Evolutionary conservation across 2,888 invertebrate species (phyloP), one percentile per base, ranked within the genome.

Genomic region (Pollenia griseotomentosa): DNA sequence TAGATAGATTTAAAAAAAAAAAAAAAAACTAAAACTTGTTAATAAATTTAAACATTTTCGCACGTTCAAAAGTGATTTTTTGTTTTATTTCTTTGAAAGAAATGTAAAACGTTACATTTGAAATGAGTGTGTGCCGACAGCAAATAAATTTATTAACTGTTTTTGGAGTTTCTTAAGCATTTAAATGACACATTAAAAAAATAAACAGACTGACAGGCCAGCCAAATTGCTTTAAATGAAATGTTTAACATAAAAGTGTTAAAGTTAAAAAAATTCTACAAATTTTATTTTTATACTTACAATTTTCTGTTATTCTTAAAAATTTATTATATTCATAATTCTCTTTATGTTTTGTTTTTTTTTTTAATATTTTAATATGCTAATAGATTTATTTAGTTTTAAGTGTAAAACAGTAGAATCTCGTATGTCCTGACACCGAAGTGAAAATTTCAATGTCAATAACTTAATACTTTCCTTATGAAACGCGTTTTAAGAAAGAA

Each of bases 11-110:
- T 63, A 53, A 63, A 10, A 33, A 57, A 57, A 57, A 44, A 57
- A 44, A 10, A 5, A 19, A 44, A n/a, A 44, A 19, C 3, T 2
- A 23, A 23, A 23, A 44, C 44, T 71, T 71, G 57, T 44, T 33
- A 16, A 57, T 63, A 23, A 42, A 80, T 63, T 81, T 57, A 44
- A 74, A 66, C 81, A 81, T 82, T 66, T 82, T 82, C 66, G 66
- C 82, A 82, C 82, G 74, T 79, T 65, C 65, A 53, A 33, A 42
- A 63, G 11, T 42, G 8, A 42, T 65, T 42, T 12, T 44, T 48
- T 11, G 11, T 7, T 61, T n/a, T n/a, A 33, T 42, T n/a, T 7
- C 53, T 14, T 53, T 53, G 51, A 10, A 40, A 40, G 33, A 61
- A 40, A 53, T 23, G 14, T 53, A 46, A 14, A n/a, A 65, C 53